Percentiles rank a stretch among this genome's conserved stretches.
Conservation (phyloP, 2,797 vertebrate genomes). For the Taeniopygia guttata region DNA sequence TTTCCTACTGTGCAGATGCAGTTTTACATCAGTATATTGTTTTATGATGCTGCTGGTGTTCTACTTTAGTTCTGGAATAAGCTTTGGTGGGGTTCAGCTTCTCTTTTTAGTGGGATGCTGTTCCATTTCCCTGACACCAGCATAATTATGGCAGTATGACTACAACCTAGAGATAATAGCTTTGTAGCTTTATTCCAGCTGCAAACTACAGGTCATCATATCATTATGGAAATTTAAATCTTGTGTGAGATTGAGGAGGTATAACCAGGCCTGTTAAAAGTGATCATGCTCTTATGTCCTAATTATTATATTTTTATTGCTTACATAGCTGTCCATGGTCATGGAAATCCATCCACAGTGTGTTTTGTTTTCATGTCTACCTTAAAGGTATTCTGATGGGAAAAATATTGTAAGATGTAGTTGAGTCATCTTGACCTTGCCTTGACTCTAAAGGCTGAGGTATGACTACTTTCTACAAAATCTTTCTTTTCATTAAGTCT, state of each 20-base stretch:
- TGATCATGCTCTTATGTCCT: not conserved
- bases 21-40: not conserved
- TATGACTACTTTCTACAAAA: not conserved
- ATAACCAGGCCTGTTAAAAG: not conserved
- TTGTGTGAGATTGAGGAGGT: not conserved
- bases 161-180: not conserved
- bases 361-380: not conserved
- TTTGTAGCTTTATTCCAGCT: not conserved
- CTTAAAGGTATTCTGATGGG: not conserved
- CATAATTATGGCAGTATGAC: not conserved
- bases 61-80: not conserved
- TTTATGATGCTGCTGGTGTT: not conserved
- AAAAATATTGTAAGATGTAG: not conserved
- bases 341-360: not conserved
- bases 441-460: not conserved
- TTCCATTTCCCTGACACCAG: not conserved
- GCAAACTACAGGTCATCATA: not conserved
- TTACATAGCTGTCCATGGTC: not conserved
- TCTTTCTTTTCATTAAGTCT: not conserved
- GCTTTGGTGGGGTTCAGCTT: not conserved
- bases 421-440: not conserved
- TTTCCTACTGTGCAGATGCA: not conserved
- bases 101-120: not conserved
- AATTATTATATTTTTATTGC: not conserved
- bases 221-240: not conserved